Percentiles rank a stretch among this genome's conserved stretches.
Evolutionary conservation across 2,797 vertebrate species (phyloP).

Genomic region (Sebastes kiyomatsui): DNA sequence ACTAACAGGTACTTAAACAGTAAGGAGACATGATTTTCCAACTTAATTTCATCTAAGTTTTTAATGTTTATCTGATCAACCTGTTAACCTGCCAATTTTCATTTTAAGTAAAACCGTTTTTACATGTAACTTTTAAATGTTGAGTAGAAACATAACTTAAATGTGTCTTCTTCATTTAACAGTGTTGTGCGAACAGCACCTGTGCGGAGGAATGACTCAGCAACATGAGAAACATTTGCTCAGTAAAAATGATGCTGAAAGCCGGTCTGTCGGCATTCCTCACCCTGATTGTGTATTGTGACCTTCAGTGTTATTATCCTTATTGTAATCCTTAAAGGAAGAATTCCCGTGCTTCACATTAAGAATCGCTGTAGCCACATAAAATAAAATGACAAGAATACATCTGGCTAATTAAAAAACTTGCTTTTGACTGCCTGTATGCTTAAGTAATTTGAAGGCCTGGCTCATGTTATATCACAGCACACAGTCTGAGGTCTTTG

Average conservation of each 20-base stretch:
- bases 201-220: not conserved
- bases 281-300: not conserved
- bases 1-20: not conserved
- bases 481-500: not conserved
- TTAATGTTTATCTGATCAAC: not conserved
- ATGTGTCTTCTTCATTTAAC: not conserved
- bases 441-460: not conserved
- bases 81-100: not conserved
- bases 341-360: not conserved
- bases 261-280: not conserved
- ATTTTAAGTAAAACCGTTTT: not conserved
- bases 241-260: not conserved
- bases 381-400: not conserved
- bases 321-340: not conserved
- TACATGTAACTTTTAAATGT: not conserved
- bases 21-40: not conserved
- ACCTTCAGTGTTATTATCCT: not conserved
- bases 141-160: not conserved
- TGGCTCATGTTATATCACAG: not conserved
- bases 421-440: not conserved
- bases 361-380: not conserved
- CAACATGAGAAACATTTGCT: not conserved
- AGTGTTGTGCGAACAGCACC: not conserved
- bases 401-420: not conserved
- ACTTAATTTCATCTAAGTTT: not conserved